Evolutionary conservation across 2,113 vertebrate species (phyloP).

Genomic region (Orientallactaga bullata): DNA sequence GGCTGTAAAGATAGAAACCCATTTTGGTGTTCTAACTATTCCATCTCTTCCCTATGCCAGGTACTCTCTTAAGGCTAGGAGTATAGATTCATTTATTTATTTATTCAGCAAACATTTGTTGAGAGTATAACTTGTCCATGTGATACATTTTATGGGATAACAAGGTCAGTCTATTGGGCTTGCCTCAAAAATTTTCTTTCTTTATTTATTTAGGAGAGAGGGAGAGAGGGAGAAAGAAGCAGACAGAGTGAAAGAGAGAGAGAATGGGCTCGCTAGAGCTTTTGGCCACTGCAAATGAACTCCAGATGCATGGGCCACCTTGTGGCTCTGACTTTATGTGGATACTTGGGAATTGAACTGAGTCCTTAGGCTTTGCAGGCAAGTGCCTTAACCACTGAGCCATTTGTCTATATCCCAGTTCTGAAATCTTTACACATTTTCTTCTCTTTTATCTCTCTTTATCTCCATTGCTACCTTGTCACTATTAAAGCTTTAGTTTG

Average conservation of each 20-base stretch:
- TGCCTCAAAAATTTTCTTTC: too few species aligned
- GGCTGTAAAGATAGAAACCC: constrained; percentile 2
- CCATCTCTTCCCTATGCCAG: not conserved
- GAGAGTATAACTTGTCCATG: not conserved
- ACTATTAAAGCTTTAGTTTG: constrained; percentile 49
- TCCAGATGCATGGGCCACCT: too few species aligned
- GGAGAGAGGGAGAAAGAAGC: too few species aligned
- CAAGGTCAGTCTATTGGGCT: not conserved
- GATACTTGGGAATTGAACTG: too few species aligned
- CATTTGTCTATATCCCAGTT: not conserved
- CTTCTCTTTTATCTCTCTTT: not conserved
- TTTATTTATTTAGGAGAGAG: too few species aligned
- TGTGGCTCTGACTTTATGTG: too few species aligned
- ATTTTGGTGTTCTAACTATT: constrained; percentile 7
- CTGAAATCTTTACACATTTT: constrained; percentile 11
- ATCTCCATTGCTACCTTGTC: not conserved
- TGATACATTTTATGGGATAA: constrained; percentile 35
- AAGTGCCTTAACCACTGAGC: too few species aligned
- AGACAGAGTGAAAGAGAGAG: too few species aligned
- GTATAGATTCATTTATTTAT: constrained; percentile 36
- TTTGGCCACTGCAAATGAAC: too few species aligned
- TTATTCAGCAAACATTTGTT: constrained; percentile 56
- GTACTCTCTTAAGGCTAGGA: constrained; percentile 2
- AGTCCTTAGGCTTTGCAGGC: too few species aligned
- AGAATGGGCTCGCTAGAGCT: not conserved